Percentiles rank a stretch among this genome's conserved stretches.
phyloP scores from a whole-genome alignment of 2,797 vertebrate genomes.

The Jordanella pulchra region DNA sequence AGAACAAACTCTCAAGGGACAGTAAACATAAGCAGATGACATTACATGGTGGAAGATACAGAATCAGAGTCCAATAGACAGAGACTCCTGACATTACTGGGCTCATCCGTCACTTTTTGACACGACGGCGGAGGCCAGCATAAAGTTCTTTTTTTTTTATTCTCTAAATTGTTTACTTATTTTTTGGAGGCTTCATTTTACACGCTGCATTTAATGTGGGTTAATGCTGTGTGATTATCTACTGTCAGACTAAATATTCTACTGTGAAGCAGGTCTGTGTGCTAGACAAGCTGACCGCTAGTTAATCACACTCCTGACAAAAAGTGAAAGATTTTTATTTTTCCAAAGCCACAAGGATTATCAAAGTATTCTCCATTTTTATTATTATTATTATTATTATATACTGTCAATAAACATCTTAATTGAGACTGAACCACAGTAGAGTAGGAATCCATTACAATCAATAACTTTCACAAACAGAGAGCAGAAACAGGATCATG shows the following conservation, averaged over 20 bases:
- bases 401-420: neutral
- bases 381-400: too few species aligned
- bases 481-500: constrained; percentile 8
- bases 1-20: neutral
- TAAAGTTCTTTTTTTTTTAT: neutral
- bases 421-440: neutral
- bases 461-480: constrained; percentile 19
- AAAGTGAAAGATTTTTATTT: neutral
- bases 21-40: neutral
- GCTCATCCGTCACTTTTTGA: neutral
- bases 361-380: neutral
- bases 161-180: neutral
- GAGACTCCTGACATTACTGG: neutral
- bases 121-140: neutral
- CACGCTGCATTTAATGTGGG: too few species aligned
- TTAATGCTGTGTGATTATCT: neutral
- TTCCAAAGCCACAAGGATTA: too few species aligned
- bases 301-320: neutral
- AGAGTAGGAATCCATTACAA: constrained; percentile 7
- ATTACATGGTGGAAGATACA: neutral
- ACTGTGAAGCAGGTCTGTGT: neutral
- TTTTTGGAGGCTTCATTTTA: neutral
- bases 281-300: neutral
- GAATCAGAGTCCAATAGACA: neutral
- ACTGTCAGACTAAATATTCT: neutral